phyloP scores from a whole-genome alignment of 2,113 vertebrate genomes.

The Cisticola juncidis region DNA sequence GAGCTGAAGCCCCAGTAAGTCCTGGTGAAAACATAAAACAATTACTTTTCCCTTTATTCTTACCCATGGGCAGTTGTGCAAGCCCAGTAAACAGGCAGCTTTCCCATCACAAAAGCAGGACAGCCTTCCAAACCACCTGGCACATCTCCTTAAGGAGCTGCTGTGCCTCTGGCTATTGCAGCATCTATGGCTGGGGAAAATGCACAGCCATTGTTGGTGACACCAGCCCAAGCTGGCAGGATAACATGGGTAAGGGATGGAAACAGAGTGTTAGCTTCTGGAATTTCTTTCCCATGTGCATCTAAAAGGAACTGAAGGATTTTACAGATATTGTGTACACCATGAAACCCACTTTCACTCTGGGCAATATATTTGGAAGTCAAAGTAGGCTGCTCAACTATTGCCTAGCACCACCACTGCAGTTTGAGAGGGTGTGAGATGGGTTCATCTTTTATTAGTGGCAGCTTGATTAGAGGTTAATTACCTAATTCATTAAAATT shows the following conservation, averaged over 20 bases:
- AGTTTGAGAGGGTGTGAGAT: not conserved
- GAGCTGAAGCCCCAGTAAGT: slow-evolving; percentile 85
- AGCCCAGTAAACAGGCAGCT: not conserved
- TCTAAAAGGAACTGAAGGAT: not conserved
- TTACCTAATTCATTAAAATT: not conserved
- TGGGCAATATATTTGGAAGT: not conserved
- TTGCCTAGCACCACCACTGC: not conserved
- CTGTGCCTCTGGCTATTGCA: not conserved
- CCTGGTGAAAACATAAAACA: not conserved
- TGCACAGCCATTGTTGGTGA: not conserved
- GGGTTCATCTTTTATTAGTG: not conserved
- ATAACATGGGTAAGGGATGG: not conserved
- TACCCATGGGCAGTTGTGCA: not conserved
- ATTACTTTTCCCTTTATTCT: not conserved
- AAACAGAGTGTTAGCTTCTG: not conserved
- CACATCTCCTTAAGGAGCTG: accelerated
- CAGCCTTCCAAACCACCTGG: not conserved
- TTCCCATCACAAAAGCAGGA: not conserved
- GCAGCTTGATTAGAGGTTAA: not conserved
- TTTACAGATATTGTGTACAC: not conserved
- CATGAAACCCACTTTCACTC: not conserved
- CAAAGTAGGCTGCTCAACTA: not conserved
- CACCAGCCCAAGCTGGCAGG: not conserved
- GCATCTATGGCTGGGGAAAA: not conserved
- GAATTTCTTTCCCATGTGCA: not conserved